Conservation (phyloP, 2,888 invertebrate species). For the Danaus chrysippus region DNA sequence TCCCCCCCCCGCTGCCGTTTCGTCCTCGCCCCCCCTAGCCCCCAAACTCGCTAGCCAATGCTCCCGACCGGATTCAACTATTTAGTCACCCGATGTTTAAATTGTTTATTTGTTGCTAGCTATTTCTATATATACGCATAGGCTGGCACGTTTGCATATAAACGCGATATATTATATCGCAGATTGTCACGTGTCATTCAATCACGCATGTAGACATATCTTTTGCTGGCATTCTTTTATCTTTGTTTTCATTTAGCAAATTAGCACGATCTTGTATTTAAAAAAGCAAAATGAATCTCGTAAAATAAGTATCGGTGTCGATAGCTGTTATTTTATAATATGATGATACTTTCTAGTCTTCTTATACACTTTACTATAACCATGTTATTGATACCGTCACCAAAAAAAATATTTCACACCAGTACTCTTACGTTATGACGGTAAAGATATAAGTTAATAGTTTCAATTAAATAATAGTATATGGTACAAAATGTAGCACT, state of each 20-base stretch:
- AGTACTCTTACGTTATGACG: no score
- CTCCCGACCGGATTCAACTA: slow-evolving; percentile 69
- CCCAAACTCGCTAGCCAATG: slow-evolving; percentile 72
- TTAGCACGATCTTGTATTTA: no score
- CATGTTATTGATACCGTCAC: slow-evolving; percentile 42
- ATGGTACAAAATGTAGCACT: no score
- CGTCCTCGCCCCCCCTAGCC: slow-evolving; percentile 65
- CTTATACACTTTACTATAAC: slow-evolving; percentile 43
- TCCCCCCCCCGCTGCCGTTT: slow-evolving; percentile 51
- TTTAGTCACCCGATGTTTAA: slow-evolving; percentile 52
- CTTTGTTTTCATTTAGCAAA: no score
- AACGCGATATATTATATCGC: slow-evolving; percentile 19
- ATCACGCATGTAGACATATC: not conserved
- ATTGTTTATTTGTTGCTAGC: slow-evolving; percentile 32
- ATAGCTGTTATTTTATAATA: no score
- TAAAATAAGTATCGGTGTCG: no score
- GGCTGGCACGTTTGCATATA: slow-evolving; percentile 23
- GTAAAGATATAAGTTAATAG: no score
- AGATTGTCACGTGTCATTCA: slow-evolving; percentile 21
- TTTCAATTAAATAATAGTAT: no score
- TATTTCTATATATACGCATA: slow-evolving; percentile 11
- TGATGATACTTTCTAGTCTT: slow-evolving; percentile 54
- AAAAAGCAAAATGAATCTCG: no score
- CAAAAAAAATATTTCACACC: not conserved
- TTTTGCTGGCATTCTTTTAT: not conserved